These are phyloP conservation scores for Noctua pronuba DNA, from an alignment of 2,888 invertebrate genomes.

Conservation along the genomic window DNA sequence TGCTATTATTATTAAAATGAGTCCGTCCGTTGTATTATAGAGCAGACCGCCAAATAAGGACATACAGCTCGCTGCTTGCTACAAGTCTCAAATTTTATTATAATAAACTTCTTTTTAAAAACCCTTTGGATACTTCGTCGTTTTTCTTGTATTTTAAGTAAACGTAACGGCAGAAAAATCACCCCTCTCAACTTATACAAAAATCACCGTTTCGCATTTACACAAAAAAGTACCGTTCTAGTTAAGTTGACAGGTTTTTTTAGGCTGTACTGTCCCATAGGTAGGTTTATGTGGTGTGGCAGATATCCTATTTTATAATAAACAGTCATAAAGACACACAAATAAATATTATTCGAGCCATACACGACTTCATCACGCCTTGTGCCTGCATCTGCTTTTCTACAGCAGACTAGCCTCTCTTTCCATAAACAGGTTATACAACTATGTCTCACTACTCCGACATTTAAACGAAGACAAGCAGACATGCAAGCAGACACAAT, in stretches of 20 bases:
- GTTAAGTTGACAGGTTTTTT: background rate
- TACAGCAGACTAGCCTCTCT: background rate
- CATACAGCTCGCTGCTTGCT: conserved; percentile 13
- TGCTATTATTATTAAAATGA: conserved; percentile 65
- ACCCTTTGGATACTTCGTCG: background rate
- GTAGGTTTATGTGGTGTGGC: too few species aligned
- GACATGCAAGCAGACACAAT: background rate
- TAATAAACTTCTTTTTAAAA: conserved; percentile 11
- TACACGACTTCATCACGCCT: too few species aligned
- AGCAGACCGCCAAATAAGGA: conserved; percentile 47
- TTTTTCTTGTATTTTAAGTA: background rate
- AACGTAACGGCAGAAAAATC: background rate
- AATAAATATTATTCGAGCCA: background rate
- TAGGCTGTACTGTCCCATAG: too few species aligned
- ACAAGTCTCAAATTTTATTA: conserved; percentile 18
- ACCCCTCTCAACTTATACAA: conserved; percentile 1
- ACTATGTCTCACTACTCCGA: background rate
- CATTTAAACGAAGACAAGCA: background rate
- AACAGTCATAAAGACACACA: background rate
- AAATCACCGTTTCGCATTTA: conserved; percentile 15
- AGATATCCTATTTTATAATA: background rate
- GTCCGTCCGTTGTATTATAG: conserved; percentile 58
- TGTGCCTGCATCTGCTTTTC: background rate
- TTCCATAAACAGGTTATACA: background rate
- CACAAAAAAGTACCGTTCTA: conserved; percentile 12